phyloP scores from a whole-genome alignment of 1,140 invertebrate species.

The Aphis craccivora region DNA sequence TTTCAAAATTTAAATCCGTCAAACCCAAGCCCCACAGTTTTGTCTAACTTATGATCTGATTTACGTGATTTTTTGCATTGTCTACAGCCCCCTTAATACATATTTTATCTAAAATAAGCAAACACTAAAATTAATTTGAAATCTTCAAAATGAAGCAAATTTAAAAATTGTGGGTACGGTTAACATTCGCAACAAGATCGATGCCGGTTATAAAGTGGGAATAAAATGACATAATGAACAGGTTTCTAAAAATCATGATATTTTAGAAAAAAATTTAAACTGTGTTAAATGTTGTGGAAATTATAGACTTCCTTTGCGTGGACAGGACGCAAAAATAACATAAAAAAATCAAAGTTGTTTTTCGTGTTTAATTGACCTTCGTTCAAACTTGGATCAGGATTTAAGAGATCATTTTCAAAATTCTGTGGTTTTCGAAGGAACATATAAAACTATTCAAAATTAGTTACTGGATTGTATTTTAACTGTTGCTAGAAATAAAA shows the following conservation, averaged over 20 bases:
- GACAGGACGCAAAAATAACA: conserved; percentile 62
- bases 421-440: background rate
- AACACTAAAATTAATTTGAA: conserved; percentile 35
- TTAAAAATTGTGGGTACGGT: background rate
- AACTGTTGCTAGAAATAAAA: background rate
- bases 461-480: conserved; percentile 38
- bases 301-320: conserved; percentile 61
- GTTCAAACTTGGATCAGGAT: conserved; percentile 60
- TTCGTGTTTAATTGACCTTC: conserved; percentile 58
- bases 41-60: no score
- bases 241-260: conserved; percentile 14
- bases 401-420: conserved; percentile 62
- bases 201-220: conserved; percentile 34
- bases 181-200: background rate
- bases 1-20: no score
- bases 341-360: conserved; percentile 59
- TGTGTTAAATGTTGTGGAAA: conserved; percentile 61
- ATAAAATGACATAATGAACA: conserved; percentile 17
- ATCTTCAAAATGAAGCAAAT: conserved; percentile 16
- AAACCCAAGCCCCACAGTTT: no score
- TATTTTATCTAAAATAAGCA: conserved; percentile 19
- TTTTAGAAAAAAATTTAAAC: conserved; percentile 27
- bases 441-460: conserved; percentile 15
- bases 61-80: no score
- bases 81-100: background rate